Evolutionary conservation across 2,888 invertebrate species (phyloP), one percentile per base, ranked within the genome.

Genomic region (Leptothorax acervorum): DNA sequence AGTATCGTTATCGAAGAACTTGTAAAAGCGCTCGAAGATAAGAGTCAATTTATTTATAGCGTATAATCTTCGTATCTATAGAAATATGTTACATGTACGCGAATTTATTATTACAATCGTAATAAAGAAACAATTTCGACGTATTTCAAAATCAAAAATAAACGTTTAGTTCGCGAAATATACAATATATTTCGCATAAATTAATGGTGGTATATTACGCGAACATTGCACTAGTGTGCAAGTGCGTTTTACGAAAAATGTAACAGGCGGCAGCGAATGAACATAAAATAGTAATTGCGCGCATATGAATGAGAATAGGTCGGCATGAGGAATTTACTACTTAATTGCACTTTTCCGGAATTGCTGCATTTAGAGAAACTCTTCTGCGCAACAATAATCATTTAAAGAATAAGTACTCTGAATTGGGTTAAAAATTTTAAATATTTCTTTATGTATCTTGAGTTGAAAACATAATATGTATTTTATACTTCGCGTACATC

Each of bases 101-200:
- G 84, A 85, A 87, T 82, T 76, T 68, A 73, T 70, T 84, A 86
- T 88, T 86, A 35, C 35, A 85, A 84, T 55, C 74, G 68, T 79
- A 86, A 87, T 70, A 39, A 84, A 79, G 84, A 87, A 86, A 83
- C 75, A 75, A 83, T 86, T 82, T 48, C 68, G 57, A 66, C 18
- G 48, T 12, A 76, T 75, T 45, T 73, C 48, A 5, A 62, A 51
- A 76, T n/a, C 45, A 12, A 78, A 70, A 73, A 60, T 71, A 55
- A 51, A 48, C n/a, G 11, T 45, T 63, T 51, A 23, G 48, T 63
- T 53, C 12, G 39, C 18, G 28, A 65, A 23, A 76, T 76, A 60
- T 73, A 63, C 9, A 42, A 35, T 45, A 45, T 45, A 57, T 62
- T 71, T 68, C 62, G 70, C 31, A 57, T 65, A 53, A 63, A 60